Percentiles rank a stretch among this genome's conserved stretches.
phyloP scores from a whole-genome alignment of 2,888 invertebrate species.

The Drosophila paranaensis region DNA sequence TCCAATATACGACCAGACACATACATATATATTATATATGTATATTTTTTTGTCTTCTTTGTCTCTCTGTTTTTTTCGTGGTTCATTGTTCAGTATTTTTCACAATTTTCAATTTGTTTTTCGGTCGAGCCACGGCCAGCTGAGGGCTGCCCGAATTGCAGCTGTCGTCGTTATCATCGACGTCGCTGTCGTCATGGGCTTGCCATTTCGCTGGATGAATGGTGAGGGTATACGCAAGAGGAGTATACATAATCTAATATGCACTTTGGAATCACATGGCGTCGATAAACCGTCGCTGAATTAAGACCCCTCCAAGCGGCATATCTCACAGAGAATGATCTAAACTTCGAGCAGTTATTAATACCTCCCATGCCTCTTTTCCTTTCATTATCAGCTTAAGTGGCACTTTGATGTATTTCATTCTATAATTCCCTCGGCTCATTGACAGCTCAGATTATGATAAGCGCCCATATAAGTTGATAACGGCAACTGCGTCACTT shows the following conservation, averaged over 20 bases:
- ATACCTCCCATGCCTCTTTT: neutral
- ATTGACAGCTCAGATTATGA: slow-evolving; percentile 36
- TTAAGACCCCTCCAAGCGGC: neutral
- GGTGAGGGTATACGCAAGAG: slow-evolving; percentile 17
- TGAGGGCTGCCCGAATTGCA: slow-evolving; percentile 44
- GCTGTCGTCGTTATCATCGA: slow-evolving; percentile 55
- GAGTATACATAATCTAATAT: slow-evolving; percentile 15
- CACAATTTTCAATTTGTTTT: slow-evolving; percentile 52
- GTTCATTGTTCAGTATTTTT: slow-evolving; percentile 24
- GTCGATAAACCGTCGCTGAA: neutral
- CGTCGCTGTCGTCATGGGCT: slow-evolving; percentile 18
- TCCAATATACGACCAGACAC: neutral
- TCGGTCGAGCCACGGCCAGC: slow-evolving; percentile 50
- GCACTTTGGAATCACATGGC: slow-evolving; percentile 8
- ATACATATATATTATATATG: slow-evolving; percentile 1
- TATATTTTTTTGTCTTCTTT: neutral
- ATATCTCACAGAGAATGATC: neutral
- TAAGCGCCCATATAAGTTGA: slow-evolving; percentile 1
- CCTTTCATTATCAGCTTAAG: slow-evolving; percentile 22
- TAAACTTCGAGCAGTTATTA: neutral
- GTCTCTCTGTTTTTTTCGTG: neutral
- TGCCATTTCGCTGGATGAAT: slow-evolving; percentile 26
- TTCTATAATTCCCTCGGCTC: neutral
- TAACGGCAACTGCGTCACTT: slow-evolving; percentile 11
- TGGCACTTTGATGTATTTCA: slow-evolving; percentile 5